Percentiles rank a stretch among this genome's conserved stretches.
Evolutionary conservation across 2,888 invertebrate species (phyloP).

Genomic region (Alsophila aescularia): DNA sequence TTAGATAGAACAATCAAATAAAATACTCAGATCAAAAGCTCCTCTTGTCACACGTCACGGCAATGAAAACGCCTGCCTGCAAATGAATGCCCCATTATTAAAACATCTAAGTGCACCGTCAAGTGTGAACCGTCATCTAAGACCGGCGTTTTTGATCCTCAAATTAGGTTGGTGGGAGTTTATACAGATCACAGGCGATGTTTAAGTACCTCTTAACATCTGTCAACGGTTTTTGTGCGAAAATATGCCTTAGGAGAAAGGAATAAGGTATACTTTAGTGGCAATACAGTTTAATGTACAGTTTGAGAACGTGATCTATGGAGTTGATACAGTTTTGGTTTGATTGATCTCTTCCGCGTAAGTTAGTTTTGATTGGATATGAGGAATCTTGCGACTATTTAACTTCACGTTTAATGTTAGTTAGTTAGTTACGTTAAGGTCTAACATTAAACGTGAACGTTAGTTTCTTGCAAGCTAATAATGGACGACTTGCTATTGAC

Average conservation of each 20-base stretch:
- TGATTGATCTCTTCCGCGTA: too few species aligned
- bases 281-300: neutral
- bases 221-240: conserved; percentile 4
- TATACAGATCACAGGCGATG: conserved; percentile 18
- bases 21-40: too few species aligned
- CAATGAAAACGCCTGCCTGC: too few species aligned
- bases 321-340: conserved; percentile 5
- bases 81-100: conserved; percentile 14
- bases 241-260: neutral
- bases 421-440: too few species aligned
- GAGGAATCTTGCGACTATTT: conserved; percentile 8
- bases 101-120: conserved; percentile 30
- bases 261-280: conserved; percentile 3
- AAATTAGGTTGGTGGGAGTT: conserved; percentile 30
- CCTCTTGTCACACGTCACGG: too few species aligned
- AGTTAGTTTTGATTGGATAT: conserved; percentile 10
- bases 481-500: too few species aligned
- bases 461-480: too few species aligned
- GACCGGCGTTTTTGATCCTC: conserved; percentile 31
- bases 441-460: too few species aligned
- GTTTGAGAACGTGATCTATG: neutral
- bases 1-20: too few species aligned
- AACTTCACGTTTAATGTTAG: too few species aligned
- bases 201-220: conserved; percentile 11
- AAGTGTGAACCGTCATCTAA: conserved; percentile 24